phyloP scores from a whole-genome alignment of 92 coral and sea anemone species.

The Epizoanthus scotinus region DNA sequence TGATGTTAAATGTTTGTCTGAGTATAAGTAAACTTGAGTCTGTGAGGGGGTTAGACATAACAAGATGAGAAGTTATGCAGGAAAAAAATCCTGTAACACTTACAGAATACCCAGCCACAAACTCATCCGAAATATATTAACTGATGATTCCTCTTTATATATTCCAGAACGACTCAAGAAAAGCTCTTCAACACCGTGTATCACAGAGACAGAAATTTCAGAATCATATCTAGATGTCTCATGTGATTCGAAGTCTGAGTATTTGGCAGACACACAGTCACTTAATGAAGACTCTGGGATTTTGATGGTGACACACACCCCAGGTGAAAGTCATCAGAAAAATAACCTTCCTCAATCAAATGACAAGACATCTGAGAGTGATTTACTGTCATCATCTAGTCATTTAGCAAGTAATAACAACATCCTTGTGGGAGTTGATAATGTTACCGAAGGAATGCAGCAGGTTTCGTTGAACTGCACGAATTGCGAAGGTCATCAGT shows the following conservation, averaged over 20 bases:
- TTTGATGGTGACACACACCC: slow-evolving; percentile 49
- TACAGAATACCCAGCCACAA: too few relatives aligned
- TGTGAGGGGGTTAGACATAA: too few relatives aligned
- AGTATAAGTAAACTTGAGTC: too few relatives aligned
- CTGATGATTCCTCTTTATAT: slow-evolving; percentile 10
- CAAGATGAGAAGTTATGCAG: too few relatives aligned
- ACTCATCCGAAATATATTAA: neutral
- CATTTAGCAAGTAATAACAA: neutral
- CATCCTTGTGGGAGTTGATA: neutral
- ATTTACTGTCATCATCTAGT: neutral
- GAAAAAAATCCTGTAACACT: neutral
- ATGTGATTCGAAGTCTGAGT: slow-evolving; percentile 44
- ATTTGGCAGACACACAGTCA: slow-evolving; percentile 49
- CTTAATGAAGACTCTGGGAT: slow-evolving; percentile 74
- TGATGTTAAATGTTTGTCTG: too few relatives aligned
- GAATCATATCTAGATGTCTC: slow-evolving; percentile 53
- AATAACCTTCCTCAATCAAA: slow-evolving; percentile 17
- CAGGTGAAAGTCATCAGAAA: slow-evolving; percentile 34
- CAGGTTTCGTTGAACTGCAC: slow-evolving; percentile 24
- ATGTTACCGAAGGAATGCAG: slow-evolving; percentile 11
- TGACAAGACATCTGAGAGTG: slow-evolving; percentile 24
- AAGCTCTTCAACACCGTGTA: slow-evolving; percentile 80
- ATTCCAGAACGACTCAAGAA: slow-evolving; percentile 75
- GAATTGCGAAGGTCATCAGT: slow-evolving; percentile 32
- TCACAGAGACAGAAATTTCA: slow-evolving; percentile 56